These are phyloP conservation scores for Malaclemys terrapin DNA, from an alignment of 2,113 vertebrate genomes.

Conservation along the genomic window DNA sequence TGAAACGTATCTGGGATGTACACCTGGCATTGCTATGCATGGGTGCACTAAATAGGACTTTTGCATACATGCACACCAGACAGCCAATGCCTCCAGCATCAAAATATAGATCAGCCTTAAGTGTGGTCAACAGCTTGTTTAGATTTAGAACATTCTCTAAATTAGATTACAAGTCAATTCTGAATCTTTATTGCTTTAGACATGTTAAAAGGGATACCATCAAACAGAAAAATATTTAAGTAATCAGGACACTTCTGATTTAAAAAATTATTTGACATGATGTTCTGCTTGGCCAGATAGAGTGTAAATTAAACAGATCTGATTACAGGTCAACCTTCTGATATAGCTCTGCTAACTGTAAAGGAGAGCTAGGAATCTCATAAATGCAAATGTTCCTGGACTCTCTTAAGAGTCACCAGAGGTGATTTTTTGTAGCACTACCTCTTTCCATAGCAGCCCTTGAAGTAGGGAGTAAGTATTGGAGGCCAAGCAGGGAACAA, in stretches of 20 bases:
- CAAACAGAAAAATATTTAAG: neutral
- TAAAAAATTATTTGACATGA: neutral
- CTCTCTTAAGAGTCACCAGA: neutral
- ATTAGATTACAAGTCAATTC: neutral
- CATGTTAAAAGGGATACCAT: neutral
- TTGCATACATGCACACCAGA: neutral
- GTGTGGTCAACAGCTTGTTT: neutral
- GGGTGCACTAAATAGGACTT: neutral
- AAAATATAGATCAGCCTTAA: constrained; percentile 21
- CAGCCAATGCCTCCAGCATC: constrained; percentile 8
- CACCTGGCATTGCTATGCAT: constrained; percentile 24
- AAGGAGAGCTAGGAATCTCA: neutral
- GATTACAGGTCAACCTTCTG: neutral
- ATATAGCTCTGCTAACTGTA: neutral
- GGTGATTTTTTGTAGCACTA: neutral
- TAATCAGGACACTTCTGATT: neutral
- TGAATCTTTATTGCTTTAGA: neutral
- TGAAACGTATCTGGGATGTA: neutral
- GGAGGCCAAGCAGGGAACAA: neutral
- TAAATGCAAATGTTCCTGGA: neutral
- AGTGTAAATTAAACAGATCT: neutral
- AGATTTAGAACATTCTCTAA: neutral
- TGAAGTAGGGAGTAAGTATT: neutral
- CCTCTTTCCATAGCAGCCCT: neutral
- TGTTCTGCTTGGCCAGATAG: neutral